phyloP scores from a whole-genome alignment of 1,140 invertebrate species.

The Phthorimaea operculella region DNA sequence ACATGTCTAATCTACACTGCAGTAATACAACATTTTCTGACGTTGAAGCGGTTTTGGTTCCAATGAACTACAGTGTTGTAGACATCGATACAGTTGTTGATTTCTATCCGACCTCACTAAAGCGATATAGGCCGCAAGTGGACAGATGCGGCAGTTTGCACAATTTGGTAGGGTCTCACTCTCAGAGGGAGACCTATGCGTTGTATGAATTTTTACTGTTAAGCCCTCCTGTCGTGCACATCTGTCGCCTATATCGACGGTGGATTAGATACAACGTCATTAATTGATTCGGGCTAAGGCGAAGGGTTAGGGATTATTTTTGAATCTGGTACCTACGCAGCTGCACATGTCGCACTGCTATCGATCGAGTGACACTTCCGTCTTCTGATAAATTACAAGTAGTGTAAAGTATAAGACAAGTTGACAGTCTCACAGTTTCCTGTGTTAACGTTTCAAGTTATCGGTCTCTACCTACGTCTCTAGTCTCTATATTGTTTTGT shows the following conservation, averaged over 20 bases:
- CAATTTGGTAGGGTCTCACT: constrained; percentile 50
- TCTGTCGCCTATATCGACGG: constrained; percentile 50
- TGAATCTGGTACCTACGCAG: not conserved
- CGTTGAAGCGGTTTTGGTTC: no score
- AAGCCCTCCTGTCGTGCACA: constrained; percentile 55
- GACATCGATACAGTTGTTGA: constrained; percentile 24
- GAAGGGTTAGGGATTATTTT: constrained; percentile 36
- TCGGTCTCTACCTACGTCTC: no score
- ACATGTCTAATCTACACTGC: no score
- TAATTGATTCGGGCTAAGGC: constrained; percentile 52
- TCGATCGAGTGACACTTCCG: constrained; percentile 3
- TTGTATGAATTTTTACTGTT: constrained; percentile 45
- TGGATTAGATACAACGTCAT: constrained; percentile 58
- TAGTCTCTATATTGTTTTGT: no score
- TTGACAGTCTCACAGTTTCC: no score
- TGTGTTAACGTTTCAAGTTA: no score
- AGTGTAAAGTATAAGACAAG: not conserved
- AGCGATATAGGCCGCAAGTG: constrained; percentile 34
- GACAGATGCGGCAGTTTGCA: constrained; percentile 64
- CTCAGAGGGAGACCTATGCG: constrained; percentile 49
- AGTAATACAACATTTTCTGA: no score
- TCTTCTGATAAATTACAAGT: not conserved
- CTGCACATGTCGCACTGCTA: not conserved
- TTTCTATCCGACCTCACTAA: constrained; percentile 7
- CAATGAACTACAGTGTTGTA: constrained; percentile 8